Conservation (phyloP, 2,888 invertebrate genomes). For the Plagodis dolabraria region DNA sequence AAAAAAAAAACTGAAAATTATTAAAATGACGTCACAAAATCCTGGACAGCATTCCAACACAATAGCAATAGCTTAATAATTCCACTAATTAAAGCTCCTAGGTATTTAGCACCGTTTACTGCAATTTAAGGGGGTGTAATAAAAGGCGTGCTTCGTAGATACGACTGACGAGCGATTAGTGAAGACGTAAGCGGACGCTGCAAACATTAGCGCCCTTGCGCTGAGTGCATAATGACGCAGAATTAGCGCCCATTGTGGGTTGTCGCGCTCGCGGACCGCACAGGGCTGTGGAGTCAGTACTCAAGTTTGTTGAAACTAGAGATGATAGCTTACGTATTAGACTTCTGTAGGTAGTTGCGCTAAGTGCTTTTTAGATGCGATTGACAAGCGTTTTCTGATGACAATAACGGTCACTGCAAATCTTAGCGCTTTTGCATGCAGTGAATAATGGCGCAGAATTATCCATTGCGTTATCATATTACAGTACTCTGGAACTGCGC, state of each 20-base stretch:
- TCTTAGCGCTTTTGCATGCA: too few relatives aligned
- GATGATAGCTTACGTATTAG: too few relatives aligned
- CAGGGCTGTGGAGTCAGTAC: background rate
- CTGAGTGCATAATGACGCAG: conserved; percentile 60
- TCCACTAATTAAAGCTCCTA: conserved; percentile 20
- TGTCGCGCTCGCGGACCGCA: background rate
- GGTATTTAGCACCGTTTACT: conserved; percentile 10
- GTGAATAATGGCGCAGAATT: too few relatives aligned
- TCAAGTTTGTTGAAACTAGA: too few relatives aligned
- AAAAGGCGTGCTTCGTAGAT: conserved; percentile 34
- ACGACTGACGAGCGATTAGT: conserved; percentile 20
- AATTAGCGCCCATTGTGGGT: conserved; percentile 61
- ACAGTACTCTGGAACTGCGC: too few relatives aligned
- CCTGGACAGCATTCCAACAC: conserved; percentile 15
- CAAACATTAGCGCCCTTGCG: conserved; percentile 65
- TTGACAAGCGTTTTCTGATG: too few relatives aligned
- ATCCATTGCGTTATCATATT: too few relatives aligned
- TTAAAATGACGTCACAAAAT: conserved; percentile 7
- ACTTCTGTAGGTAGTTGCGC: too few relatives aligned
- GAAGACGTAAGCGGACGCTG: conserved; percentile 41
- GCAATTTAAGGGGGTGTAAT: conserved; percentile 36
- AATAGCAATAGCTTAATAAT: conserved; percentile 23
- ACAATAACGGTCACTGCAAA: too few relatives aligned
- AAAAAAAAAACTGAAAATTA: background rate
- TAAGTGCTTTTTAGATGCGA: too few relatives aligned